A percentile compares a stretch with the other conserved stretches of the same genome.
These are phyloP conservation scores for Dermatemys mawii DNA, from an alignment of 2,113 vertebrate genomes.

Conservation along the genomic window DNA sequence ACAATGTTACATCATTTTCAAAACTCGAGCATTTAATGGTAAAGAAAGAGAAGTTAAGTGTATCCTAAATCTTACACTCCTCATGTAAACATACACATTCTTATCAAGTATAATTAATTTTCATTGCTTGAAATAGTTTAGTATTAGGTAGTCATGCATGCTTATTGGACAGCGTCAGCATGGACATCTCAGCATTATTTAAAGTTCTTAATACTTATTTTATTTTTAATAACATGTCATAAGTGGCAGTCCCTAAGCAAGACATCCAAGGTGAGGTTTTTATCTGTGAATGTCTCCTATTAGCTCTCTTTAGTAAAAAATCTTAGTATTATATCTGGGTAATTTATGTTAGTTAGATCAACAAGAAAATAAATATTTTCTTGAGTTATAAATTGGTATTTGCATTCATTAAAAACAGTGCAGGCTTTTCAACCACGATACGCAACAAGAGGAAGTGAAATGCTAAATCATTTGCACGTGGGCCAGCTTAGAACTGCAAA, in stretches of 20 bases:
- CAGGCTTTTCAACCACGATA: background rate
- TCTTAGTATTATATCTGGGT: background rate
- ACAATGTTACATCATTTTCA: background rate
- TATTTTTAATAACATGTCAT: too few relatives aligned
- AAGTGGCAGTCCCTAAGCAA: conserved; percentile 35
- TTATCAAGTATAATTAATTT: background rate
- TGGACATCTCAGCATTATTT: background rate
- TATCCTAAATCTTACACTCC: background rate
- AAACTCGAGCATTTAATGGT: background rate
- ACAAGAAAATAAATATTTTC: conserved; percentile 4
- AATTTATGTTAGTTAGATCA: conserved; percentile 16
- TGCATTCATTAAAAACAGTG: background rate
- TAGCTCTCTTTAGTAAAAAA: conserved; percentile 29
- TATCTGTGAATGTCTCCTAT: background rate
- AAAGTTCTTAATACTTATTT: too few relatives aligned
- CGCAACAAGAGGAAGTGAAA: background rate
- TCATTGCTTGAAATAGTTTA: background rate
- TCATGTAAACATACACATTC: background rate
- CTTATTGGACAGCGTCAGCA: background rate
- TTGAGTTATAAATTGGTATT: background rate
- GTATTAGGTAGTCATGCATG: conserved; percentile 15
- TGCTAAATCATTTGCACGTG: background rate
- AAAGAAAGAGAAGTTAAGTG: background rate
- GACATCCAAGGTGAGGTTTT: background rate
- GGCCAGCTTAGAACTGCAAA: background rate